These are phyloP conservation scores for Heliconius melpomene DNA, from an alignment of 1,140 invertebrate genomes.

Conservation along the genomic window DNA sequence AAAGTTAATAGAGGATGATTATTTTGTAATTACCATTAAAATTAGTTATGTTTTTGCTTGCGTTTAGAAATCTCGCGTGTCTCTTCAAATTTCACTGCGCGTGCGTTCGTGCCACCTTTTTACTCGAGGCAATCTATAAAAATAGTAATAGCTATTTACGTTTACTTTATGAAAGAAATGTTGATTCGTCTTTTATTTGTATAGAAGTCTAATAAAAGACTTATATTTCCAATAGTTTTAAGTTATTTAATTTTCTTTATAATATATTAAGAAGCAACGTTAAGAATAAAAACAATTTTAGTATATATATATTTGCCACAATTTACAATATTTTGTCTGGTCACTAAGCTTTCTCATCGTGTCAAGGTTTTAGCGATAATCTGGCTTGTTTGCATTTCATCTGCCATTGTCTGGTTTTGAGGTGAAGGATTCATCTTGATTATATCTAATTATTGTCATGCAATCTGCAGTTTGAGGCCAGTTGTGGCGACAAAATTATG, in stretches of 20 bases:
- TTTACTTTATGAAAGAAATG: neutral
- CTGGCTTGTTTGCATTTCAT: conserved; percentile 36
- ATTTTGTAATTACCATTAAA: conserved; percentile 4
- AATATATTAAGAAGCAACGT: too few relatives aligned
- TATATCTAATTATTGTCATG: conserved; percentile 49
- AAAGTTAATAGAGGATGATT: neutral
- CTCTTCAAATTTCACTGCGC: conserved; percentile 25
- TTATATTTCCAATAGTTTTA: too few relatives aligned
- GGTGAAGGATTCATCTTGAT: conserved; percentile 48
- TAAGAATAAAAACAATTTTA: too few relatives aligned
- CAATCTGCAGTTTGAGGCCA: conserved; percentile 41
- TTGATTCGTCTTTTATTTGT: neutral
- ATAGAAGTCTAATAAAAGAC: too few relatives aligned
- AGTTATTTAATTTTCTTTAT: too few relatives aligned
- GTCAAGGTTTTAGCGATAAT: conserved; percentile 36
- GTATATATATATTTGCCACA: neutral
- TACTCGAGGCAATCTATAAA: neutral
- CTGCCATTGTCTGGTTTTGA: conserved; percentile 43
- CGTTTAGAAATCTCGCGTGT: conserved; percentile 26
- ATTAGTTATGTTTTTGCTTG: conserved; percentile 18
- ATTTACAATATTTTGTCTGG: neutral
- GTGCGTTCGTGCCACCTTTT: conserved; percentile 4
- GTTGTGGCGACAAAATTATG: conserved; percentile 37
- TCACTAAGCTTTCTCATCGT: conserved; percentile 12
- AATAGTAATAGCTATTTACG: neutral